A percentile compares a stretch with the other conserved stretches of the same genome.
Conservation (phyloP, 1,140 invertebrate species). For the Trichonephila clavipes region DNA sequence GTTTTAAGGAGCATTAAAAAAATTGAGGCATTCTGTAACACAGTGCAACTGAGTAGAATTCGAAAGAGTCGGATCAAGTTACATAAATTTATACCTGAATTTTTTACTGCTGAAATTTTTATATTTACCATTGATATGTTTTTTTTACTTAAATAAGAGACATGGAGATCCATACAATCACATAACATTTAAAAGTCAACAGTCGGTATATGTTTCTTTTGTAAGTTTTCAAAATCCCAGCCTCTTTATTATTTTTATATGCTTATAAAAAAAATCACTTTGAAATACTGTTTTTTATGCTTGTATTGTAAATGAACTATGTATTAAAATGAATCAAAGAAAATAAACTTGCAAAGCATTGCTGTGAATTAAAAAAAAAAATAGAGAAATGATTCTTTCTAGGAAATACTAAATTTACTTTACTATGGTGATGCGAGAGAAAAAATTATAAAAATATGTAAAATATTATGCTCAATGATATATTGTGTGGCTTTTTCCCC, state of each 20-base stretch:
- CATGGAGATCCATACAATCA: slow-evolving; percentile 1
- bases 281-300: slow-evolving; percentile 20
- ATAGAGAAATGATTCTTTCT: not conserved
- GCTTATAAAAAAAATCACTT: not conserved
- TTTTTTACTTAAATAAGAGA: slow-evolving; percentile 13
- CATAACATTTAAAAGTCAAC: not conserved
- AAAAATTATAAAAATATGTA: not conserved
- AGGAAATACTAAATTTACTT: not conserved
- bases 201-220: not conserved
- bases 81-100: slow-evolving; percentile 58
- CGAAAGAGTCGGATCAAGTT: not conserved
- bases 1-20: not conserved
- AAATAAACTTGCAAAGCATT: not conserved
- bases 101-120: slow-evolving; percentile 55
- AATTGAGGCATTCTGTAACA: not conserved
- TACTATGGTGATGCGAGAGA: not conserved
- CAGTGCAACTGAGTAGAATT: not conserved
- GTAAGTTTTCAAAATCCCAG: not conserved
- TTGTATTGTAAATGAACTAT: not conserved
- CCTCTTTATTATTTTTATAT: slow-evolving; percentile 34
- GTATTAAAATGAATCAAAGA: not conserved
- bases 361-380: not conserved
- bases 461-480: not conserved
- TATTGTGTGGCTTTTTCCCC: not conserved
- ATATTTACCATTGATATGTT: slow-evolving; percentile 40